phyloP scores from a whole-genome alignment of 2,888 invertebrate species.

The Zaprionus obscuricornis region DNA sequence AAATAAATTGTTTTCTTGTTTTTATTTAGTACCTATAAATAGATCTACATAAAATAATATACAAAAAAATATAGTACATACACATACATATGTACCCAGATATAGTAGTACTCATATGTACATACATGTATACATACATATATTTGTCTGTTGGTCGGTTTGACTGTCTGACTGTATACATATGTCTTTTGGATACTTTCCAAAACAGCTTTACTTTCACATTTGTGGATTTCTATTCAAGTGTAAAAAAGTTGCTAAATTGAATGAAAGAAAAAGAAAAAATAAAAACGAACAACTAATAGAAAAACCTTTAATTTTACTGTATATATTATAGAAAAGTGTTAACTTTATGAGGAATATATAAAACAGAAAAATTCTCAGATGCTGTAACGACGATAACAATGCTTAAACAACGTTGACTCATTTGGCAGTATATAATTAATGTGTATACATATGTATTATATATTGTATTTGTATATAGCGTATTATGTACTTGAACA shows the following conservation, averaged over 20 bases:
- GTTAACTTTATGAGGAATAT: no score
- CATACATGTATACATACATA: conserved; percentile 1
- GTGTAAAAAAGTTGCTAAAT: not conserved
- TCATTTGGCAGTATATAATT: conserved; percentile 18
- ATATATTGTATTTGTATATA: no score
- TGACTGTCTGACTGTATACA: no score
- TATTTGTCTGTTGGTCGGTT: not conserved
- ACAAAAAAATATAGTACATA: no score
- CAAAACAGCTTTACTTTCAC: conserved; percentile 62
- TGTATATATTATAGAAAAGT: no score
- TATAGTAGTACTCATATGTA: no score
- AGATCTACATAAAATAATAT: conserved; percentile 36
- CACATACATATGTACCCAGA: conserved; percentile 10
- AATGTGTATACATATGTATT: not conserved
- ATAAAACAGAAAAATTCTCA: no score
- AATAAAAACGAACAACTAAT: no score
- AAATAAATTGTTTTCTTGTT: conserved; percentile 29
- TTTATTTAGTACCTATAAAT: conserved; percentile 39
- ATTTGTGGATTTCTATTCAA: conserved; percentile 32
- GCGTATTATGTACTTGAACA: conserved; percentile 26
- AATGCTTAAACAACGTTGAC: conserved; percentile 16
- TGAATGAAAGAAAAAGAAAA: no score
- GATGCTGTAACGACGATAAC: no score
- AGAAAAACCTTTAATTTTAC: no score
- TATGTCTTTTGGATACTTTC: conserved; percentile 70